Evolutionary conservation across 2,113 vertebrate species (phyloP).

Genomic region (Bubo scandiacus): DNA sequence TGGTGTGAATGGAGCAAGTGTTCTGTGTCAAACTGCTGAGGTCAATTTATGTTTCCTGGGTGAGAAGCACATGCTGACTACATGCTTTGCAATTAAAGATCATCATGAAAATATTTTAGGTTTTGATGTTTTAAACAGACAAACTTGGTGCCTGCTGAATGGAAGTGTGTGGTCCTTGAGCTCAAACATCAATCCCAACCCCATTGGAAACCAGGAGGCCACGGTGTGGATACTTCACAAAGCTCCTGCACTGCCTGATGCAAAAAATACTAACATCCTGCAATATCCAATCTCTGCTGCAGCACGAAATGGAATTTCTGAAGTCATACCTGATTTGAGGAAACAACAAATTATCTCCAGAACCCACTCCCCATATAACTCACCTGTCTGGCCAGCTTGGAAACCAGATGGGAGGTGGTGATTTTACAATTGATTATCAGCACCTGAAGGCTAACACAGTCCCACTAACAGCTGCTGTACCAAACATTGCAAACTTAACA

Average conservation of each 20-base stretch:
- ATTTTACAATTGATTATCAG: neutral
- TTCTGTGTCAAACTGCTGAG: neutral
- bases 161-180: neutral
- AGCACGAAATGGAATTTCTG: neutral
- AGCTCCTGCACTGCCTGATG: neutral
- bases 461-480: neutral
- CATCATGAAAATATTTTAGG: neutral
- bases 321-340: neutral
- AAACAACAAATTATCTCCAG: neutral
- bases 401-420: neutral
- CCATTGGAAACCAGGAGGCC: neutral
- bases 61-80: neutral
- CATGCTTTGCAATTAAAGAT: neutral
- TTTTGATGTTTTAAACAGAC: neutral
- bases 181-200: neutral
- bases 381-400: neutral
- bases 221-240: fast-evolving
- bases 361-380: neutral
- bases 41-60: neutral
- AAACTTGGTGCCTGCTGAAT: neutral
- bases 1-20: no score
- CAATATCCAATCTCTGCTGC: neutral
- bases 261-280: neutral
- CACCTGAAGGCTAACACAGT: neutral
- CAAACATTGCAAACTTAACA: neutral